Base-by-base conservation (phyloP, 2,113 vertebrate genomes). In the Lycocorax pyrrhopterus region DNA sequence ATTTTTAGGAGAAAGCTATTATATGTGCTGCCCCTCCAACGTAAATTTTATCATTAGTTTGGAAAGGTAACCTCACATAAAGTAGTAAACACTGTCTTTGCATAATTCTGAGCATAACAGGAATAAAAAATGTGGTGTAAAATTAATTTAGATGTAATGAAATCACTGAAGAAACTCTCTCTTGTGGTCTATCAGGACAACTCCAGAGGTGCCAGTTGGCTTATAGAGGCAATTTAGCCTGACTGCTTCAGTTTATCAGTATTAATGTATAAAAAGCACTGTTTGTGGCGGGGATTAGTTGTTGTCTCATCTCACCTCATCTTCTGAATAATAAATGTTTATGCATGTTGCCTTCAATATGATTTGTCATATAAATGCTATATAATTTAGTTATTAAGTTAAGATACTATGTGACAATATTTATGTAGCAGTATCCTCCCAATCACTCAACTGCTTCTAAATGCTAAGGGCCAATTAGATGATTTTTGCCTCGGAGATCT, bases 311-410 rank as follows among this genome's bases (percentile, higher is more conserved):
- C 60, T 90, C 71, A 68, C 43, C 33, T 71, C 11, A 2, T 3
- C 4, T 94, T 88, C 46, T 94, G 87, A 91, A 90, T 96, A 93
- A 85, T 74, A 80, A 96, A 96, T 90, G 43, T 58, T 72, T 89
- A 56, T 89, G 49, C 62, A 55, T 83, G 62, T 51, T 96, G 63
- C 46, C 55, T 95, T 88, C 87, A 83, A 84, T 69, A 67, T 78
- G 87, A 95, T 83, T 96, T 91, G 79, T 86, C 85, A 81, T 66
- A 74, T 44, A 94, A 90, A 67, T 81, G 71, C 55, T 91, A 91
- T 86, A 78, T 90, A 71, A 94, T 94, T 90, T 76, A 59, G 67
- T 88, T 93, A 96, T 91, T 92, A 94, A 94, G 82, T 51, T 83
- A 82, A 88, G 66, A 86, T 77, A 91, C 25, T 83, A 73, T 83